Evolutionary conservation across 1,140 invertebrate species (phyloP), one percentile per base, ranked within the genome.

Genomic region (Trinorchestia longiramus): DNA sequence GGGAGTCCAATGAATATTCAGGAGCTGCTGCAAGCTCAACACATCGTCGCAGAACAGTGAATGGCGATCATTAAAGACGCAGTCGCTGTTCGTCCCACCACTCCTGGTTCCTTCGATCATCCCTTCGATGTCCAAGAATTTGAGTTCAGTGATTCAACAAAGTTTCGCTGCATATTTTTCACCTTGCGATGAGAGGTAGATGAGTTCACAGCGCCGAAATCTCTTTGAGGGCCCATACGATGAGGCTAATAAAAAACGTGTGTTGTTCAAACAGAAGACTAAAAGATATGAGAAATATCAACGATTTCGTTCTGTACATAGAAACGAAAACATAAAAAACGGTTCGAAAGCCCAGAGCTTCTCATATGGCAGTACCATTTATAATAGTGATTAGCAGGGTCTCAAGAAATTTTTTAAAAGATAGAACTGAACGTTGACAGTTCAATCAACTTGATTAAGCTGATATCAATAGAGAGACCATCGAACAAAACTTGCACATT

Each of bases 1-100:
- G 43, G 88, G n/a, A 41, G 88, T 90, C 88, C 43, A 6, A 90
- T 90, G 88, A 90, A 90, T 90, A 90, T 90, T 41, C 43, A 90
- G 88, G 88, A 90, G 88, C n/a, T 19, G 43, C 88, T 28, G 43
- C 88, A 41, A 43, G 88, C 88, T 43, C n/a, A 90, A 43, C 88
- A 90, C 43, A 90, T 90, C 88, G 88, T 90, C 88, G 88, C 88
- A 90, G 88, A 90, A 90, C 88, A 90, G n/a, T 90, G n/a, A 42
- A 90, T 42, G 36, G 88, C 88, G 43, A 4, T 42, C 88, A 41
- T 90, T 15, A 90, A 90, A 90, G 88, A 11, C 41, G 23, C 36
- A 90, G 11, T 90, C 88, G 36, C 43, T 90, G 88, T 43, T 90
- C 43, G 88, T 77, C 62, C 11, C 62, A 77, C 62, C 62, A 36